Evolutionary conservation across 1,140 invertebrate genomes (phyloP).

Genomic region (Saxidomus purpurata): DNA sequence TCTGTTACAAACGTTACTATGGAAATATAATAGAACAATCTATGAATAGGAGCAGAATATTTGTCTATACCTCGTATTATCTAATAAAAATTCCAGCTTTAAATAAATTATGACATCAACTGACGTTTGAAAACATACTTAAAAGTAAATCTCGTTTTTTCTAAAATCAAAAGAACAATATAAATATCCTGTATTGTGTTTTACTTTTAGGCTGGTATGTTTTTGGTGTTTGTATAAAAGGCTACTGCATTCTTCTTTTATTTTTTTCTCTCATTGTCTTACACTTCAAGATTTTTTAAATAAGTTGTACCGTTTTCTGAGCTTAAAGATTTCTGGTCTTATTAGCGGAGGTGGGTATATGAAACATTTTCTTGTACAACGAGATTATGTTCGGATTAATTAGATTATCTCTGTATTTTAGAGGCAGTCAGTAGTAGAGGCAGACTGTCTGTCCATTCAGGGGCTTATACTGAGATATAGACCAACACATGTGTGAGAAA

Average conservation of each 20-base stretch:
- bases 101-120: slow-evolving; percentile 2
- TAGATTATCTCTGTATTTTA: slow-evolving; percentile 20
- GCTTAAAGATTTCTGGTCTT: not conserved
- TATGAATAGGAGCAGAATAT: not conserved
- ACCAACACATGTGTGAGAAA: slow-evolving; percentile 3
- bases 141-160: no score
- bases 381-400: slow-evolving; percentile 12
- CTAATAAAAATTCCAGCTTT: slow-evolving; percentile 32
- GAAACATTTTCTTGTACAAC: slow-evolving; percentile 1
- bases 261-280: no score
- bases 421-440: not conserved
- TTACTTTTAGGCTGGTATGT: no score
- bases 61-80: not conserved
- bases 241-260: no score
- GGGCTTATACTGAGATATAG: slow-evolving; percentile 16
- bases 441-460: slow-evolving; percentile 29
- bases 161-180: no score
- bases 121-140: not conserved
- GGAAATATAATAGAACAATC: slow-evolving; percentile 1
- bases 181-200: no score
- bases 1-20: slow-evolving; percentile 21
- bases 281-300: no score
- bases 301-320: not conserved
- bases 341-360: not conserved
- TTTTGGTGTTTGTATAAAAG: no score